A percentile compares a stretch with the other conserved stretches of the same genome.
These are phyloP conservation scores for Tapirus indicus DNA, from an alignment of 2,797 vertebrate genomes.

Conservation along the genomic window DNA sequence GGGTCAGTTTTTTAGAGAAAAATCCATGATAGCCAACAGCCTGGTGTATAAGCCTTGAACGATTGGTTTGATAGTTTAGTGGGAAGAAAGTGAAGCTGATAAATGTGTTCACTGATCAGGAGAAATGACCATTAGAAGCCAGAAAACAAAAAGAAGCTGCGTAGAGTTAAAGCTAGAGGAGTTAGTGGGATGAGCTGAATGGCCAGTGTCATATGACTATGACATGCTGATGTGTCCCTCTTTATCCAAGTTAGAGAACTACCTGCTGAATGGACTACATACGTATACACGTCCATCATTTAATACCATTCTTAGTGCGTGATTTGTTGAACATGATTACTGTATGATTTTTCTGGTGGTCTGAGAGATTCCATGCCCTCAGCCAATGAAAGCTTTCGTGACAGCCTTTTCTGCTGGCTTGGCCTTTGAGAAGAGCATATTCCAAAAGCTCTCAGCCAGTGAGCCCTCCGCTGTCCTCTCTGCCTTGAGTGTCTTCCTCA, in stretches of 20 bases:
- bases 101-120: not conserved
- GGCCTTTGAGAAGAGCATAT: fast-evolving
- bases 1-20: not conserved
- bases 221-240: not conserved
- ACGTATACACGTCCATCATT: fast-evolving
- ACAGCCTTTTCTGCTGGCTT: not conserved
- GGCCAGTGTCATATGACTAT: fast-evolving
- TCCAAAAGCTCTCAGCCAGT: not conserved
- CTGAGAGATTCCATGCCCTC: not conserved
- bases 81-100: not conserved
- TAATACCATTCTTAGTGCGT: fast-evolving
- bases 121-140: not conserved
- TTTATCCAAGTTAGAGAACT: not conserved
- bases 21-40: not conserved
- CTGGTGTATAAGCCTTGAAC: not conserved
- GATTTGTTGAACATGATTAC: too few species aligned
- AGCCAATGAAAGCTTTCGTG: not conserved
- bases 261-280: not conserved
- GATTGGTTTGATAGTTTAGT: not conserved
- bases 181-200: not conserved
- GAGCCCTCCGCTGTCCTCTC: not conserved
- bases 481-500: not conserved
- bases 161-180: not conserved
- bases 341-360: not conserved
- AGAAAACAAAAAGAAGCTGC: not conserved